These are phyloP conservation scores for Poicephalus meyeri DNA, from an alignment of 2,113 vertebrate species.

Conservation along the genomic window DNA sequence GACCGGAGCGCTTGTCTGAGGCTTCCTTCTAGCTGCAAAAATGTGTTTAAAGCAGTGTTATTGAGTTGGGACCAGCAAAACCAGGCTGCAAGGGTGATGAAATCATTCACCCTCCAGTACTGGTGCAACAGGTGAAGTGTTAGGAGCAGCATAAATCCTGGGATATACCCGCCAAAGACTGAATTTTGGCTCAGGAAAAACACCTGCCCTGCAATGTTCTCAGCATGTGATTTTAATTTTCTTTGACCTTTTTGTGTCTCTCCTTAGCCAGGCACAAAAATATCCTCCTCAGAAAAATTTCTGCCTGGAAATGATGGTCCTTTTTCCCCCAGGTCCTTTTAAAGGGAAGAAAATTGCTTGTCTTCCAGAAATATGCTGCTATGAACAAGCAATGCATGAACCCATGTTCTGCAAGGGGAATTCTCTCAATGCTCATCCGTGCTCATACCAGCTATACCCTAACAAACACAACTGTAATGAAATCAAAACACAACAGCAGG, in stretches of 20 bases:
- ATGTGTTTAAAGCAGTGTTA: neutral
- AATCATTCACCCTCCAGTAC: neutral
- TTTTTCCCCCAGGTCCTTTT: neutral
- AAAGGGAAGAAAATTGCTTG: constrained; percentile 1
- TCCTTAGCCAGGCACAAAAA: constrained; percentile 49
- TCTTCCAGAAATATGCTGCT: neutral
- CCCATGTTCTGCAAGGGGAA: neutral
- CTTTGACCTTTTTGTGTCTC: constrained; percentile 39
- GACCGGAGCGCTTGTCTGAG: neutral
- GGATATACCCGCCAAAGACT: neutral
- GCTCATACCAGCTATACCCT: neutral
- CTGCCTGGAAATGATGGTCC: constrained; percentile 53
- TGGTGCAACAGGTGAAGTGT: constrained; percentile 14
- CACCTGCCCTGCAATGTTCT: constrained; percentile 68
- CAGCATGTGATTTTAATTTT: constrained; percentile 57
- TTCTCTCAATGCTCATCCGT: neutral
- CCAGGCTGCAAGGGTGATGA: neutral
- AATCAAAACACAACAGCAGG: neutral
- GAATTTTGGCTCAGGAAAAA: constrained; percentile 54
- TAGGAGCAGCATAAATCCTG: neutral
- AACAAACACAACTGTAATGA: neutral
- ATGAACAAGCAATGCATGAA: neutral
- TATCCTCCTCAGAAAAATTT: constrained; percentile 42
- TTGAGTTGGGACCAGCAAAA: neutral
- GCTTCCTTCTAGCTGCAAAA: neutral